Evolutionary conservation across 35 echinoderm and acorn worm genomes (phyloP).

Genomic region (Anneissia japonica): DNA sequence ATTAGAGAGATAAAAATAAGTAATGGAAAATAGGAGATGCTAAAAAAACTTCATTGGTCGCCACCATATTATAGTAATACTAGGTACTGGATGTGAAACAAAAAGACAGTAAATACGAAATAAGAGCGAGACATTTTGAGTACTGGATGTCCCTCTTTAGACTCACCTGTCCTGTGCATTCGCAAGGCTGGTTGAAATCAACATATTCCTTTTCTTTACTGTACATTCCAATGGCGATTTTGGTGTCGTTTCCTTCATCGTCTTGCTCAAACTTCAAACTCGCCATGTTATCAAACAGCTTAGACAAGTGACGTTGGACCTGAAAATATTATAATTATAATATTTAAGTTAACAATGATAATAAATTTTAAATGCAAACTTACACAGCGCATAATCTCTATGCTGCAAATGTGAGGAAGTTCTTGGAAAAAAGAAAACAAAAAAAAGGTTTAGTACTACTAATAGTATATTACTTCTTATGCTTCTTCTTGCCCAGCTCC

Average conservation of each 20-base stretch:
- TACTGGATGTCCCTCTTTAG: not conserved
- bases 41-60: not conserved
- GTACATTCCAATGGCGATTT: constrained; percentile 91
- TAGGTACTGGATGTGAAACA: too few relatives aligned
- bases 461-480: too few relatives aligned
- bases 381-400: too few relatives aligned
- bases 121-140: not conserved
- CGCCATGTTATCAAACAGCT: constrained; percentile 98
- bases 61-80: too few relatives aligned
- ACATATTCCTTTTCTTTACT: constrained; percentile 97
- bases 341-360: too few relatives aligned
- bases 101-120: too few relatives aligned
- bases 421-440: too few relatives aligned
- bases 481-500: too few relatives aligned
- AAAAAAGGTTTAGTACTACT: too few relatives aligned
- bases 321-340: too few relatives aligned
- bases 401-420: too few relatives aligned
- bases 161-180: constrained; percentile 85
- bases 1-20: not conserved
- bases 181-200: constrained; percentile 63
- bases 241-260: constrained; percentile 71
- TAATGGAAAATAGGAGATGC: not conserved
- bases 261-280: constrained; percentile 83
- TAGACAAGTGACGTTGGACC: constrained; percentile 91
- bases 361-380: too few relatives aligned